Percentiles rank a stretch among this genome's conserved stretches.
Evolutionary conservation across 2,888 invertebrate genomes (phyloP).

Genomic region (Amaurobius ferox): DNA sequence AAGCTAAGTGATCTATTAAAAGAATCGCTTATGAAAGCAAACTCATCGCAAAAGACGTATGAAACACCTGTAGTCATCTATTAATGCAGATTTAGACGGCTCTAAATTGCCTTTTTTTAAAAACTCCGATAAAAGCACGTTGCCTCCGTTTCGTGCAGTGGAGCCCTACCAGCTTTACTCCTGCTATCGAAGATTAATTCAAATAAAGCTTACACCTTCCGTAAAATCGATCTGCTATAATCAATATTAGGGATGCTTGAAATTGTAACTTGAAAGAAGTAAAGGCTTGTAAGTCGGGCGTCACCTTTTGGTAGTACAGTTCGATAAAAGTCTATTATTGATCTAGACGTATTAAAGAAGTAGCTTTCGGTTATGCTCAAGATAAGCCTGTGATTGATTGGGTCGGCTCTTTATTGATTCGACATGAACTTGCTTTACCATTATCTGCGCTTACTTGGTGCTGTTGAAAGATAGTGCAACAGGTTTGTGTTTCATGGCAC

Average conservation of each 20-base stretch:
- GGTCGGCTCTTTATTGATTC: constrained; percentile 31
- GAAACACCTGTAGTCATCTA: constrained; percentile 18
- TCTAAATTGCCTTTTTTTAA: not conserved
- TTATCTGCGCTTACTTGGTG: constrained; percentile 14
- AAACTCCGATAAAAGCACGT: constrained; percentile 1
- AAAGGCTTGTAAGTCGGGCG: constrained; percentile 35
- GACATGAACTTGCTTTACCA: constrained; percentile 27
- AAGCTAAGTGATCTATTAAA: not conserved
- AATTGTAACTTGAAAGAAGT: constrained; percentile 36
- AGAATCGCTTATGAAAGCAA: not conserved
- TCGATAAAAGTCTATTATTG: constrained; percentile 54
- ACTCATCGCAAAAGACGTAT: constrained; percentile 4
- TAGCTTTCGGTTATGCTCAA: constrained; percentile 26
- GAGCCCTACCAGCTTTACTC: constrained; percentile 44
- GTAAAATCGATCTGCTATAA: constrained; percentile 57
- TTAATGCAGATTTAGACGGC: constrained; percentile 4
- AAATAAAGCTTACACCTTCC: constrained; percentile 52
- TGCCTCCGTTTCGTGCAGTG: not conserved
- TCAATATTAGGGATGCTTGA: constrained; percentile 43
- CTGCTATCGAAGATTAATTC: constrained; percentile 54
- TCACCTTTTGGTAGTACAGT: constrained; percentile 28
- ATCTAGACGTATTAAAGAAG: constrained; percentile 53
- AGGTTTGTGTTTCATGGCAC: constrained; percentile 17
- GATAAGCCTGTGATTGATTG: constrained; percentile 56
- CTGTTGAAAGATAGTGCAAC: constrained; percentile 41